Evolutionary conservation across 2,113 vertebrate genomes (phyloP).

Genomic region (Collichthys lucidus): DNA sequence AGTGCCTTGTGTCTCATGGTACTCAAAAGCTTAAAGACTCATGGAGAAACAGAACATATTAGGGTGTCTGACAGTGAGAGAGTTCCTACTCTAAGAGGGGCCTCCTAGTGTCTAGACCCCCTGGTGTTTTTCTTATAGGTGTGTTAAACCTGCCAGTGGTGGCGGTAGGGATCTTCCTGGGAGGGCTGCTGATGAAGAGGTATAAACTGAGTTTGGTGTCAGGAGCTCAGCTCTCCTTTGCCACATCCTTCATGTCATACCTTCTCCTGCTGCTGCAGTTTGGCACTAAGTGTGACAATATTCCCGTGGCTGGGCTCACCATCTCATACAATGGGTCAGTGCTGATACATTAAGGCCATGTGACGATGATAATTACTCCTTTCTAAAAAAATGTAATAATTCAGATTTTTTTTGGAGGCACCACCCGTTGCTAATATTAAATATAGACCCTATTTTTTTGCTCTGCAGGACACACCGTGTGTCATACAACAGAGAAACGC

Average conservation of each 20-base stretch:
- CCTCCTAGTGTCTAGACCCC: too few species aligned
- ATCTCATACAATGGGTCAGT: conserved; percentile 90
- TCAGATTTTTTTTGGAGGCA: neutral
- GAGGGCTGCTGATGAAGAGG: conserved; percentile 91
- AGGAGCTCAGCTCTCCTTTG: conserved; percentile 85
- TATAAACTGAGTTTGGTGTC: conserved; percentile 86
- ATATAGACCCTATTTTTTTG: neutral
- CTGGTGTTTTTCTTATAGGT: conserved; percentile 76
- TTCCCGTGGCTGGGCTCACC: conserved; percentile 88
- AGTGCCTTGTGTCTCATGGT: neutral
- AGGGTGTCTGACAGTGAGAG: too few species aligned
- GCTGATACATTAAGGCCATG: neutral
- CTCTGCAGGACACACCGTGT: conserved; percentile 74
- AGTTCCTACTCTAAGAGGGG: too few species aligned
- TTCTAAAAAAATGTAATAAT: neutral
- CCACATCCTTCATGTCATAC: conserved; percentile 76
- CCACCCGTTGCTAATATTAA: neutral
- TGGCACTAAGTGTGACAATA: conserved; percentile 87
- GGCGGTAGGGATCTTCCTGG: conserved; percentile 87
- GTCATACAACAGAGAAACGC: conserved; percentile 47
- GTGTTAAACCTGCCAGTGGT: conserved; percentile 84
- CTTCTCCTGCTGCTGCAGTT: conserved; percentile 72
- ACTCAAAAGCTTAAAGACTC: neutral
- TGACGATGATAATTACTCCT: too few species aligned
- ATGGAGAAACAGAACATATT: too few species aligned